Base-by-base conservation (phyloP, 2,797 vertebrate species). In the Catamblyrhynchus diadema region DNA sequence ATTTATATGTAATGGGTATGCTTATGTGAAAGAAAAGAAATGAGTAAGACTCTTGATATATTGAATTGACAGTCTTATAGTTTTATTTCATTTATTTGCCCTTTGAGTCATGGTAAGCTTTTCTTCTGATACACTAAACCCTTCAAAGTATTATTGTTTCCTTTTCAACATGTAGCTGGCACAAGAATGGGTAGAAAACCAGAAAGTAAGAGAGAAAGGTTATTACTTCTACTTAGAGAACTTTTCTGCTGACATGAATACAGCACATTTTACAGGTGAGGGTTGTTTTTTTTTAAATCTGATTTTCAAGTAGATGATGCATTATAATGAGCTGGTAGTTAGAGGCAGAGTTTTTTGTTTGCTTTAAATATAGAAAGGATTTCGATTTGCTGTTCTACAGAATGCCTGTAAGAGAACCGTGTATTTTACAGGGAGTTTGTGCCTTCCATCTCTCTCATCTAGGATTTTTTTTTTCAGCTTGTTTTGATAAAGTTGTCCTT, bases 231-330 rank as follows among this genome's bases (percentile, higher is more conserved):
- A 73, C 45, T 88, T 98, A 59, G 94, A 97, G 78, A 98, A 86
- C 79, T 98, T 97, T 94, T 96, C 91, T 83, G 78, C 90, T 21
- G 97, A 98, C 25, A 91, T 95, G 44, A 97, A 97, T 60, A 96
- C 70, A 69, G 98, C 98, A 78, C 96, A 97, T 65, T 98, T 99
- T 91, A 96, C 93, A 94, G 98, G 98, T 98, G 87, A 93, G 88
- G 33, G 1, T 8, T n/a, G 19, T 41, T 35, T 57, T 33, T 33
- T 35, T 19, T 39, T 48, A 71, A 71, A 53, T 59, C 24, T 54
- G 17, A 25, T 71, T 87, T 85, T 77, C 17, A 39, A 13, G 7
- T 48, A 56, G 75, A 6, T 30, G 21, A 2, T 70, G 17, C 8
- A 18, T 88, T 71, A 22, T 30, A 89, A 39, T 37, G 45, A 81